These are phyloP conservation scores for Pseudochromis fuscus DNA, from an alignment of 2,797 vertebrate genomes.

Conservation along the genomic window DNA sequence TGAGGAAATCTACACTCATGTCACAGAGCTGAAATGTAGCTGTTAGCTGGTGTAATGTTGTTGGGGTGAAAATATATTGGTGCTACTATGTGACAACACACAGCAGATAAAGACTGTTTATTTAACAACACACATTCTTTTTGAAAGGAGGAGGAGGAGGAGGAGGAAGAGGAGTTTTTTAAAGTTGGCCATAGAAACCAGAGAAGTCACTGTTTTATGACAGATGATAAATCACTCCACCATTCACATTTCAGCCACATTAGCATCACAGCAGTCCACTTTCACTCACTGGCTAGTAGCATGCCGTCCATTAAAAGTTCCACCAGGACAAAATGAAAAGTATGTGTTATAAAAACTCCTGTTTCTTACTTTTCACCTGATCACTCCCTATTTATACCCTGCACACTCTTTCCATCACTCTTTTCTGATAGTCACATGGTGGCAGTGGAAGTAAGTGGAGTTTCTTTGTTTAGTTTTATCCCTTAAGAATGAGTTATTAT, in stretches of 20 bases:
- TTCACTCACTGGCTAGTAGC: slow-evolving; percentile 3
- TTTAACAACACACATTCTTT: slow-evolving; percentile 14
- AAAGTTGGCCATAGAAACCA: neutral
- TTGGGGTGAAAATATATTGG: slow-evolving; percentile 15
- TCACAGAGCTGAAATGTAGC: slow-evolving; percentile 50
- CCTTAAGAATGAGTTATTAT: too few relatives aligned
- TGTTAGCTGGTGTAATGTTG: slow-evolving; percentile 17
- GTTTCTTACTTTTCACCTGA: too few relatives aligned
- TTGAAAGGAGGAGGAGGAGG: neutral
- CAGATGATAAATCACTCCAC: slow-evolving; percentile 23
- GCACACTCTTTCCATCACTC: too few relatives aligned
- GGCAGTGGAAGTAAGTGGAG: too few relatives aligned
- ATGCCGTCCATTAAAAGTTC: slow-evolving; percentile 19
- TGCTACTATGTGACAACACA: slow-evolving; percentile 22
- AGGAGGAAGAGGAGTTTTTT: neutral
- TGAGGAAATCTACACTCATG: slow-evolving; percentile 41
- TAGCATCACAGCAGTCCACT: slow-evolving; percentile 5
- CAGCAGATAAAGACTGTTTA: slow-evolving; percentile 26
- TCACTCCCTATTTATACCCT: too few relatives aligned
- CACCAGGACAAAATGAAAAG: slow-evolving; percentile 5
- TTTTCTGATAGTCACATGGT: too few relatives aligned
- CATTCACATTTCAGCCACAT: slow-evolving; percentile 25
- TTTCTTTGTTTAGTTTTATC: too few relatives aligned
- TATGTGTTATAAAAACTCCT: slow-evolving; percentile 3
- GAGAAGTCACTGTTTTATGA: slow-evolving; percentile 27